These are phyloP conservation scores for Micronycteris hirsuta DNA, from an alignment of 2,113 vertebrate species.

Conservation along the genomic window DNA sequence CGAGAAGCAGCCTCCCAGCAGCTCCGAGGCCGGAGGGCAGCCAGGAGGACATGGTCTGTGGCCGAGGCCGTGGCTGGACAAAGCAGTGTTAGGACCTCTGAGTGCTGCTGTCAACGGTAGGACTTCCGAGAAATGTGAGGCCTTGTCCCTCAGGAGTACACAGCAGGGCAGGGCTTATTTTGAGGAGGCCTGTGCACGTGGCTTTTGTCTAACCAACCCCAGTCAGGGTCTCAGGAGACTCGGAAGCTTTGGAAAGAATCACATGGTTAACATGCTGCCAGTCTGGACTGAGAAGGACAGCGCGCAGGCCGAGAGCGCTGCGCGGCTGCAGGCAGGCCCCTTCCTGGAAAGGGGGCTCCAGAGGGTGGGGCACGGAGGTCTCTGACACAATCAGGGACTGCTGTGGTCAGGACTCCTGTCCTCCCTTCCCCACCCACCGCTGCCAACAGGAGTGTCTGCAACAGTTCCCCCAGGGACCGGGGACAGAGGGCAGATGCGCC, in stretches of 20 bases:
- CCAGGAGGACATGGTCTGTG: fast-evolving
- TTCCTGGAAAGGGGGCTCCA: neutral
- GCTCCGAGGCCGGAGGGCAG: fast-evolving
- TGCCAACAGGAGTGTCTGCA: too few species aligned
- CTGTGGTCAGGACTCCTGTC: neutral
- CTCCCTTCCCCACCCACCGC: fast-evolving
- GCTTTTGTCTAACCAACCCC: neutral
- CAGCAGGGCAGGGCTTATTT: neutral
- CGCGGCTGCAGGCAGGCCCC: neutral
- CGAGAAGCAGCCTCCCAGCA: fast-evolving
- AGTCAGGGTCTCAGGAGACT: neutral
- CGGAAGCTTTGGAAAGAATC: neutral
- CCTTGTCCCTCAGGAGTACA: neutral
- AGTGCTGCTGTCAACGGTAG: neutral
- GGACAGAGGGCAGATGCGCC: fast-evolving
- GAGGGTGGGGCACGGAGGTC: neutral
- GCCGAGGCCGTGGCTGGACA: fast-evolving
- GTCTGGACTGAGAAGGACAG: neutral
- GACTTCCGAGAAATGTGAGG: neutral
- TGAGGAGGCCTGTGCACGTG: neutral
- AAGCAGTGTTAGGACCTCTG: neutral
- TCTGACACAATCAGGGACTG: fast-evolving
- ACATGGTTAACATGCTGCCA: neutral
- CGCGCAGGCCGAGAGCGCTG: too few species aligned
- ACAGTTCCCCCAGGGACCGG: fast-evolving